Conservation (phyloP, 2,888 invertebrate genomes). For the Spodoptera littoralis region DNA sequence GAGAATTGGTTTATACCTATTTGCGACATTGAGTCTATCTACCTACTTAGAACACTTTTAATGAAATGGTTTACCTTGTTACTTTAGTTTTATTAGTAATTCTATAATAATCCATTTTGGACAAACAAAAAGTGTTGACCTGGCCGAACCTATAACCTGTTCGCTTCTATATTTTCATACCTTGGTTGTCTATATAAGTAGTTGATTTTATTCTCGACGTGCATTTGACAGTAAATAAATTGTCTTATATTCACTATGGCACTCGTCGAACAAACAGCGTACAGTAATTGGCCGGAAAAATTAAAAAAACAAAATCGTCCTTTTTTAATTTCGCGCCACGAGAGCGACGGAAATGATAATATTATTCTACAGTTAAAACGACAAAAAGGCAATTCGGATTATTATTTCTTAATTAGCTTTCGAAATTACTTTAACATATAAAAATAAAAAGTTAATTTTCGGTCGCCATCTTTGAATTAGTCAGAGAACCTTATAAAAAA, state of each 20-base stretch:
- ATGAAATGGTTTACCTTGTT: no score
- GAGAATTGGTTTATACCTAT: no score
- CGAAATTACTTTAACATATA: not conserved
- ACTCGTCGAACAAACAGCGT: constrained; percentile 1
- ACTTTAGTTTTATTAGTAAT: no score
- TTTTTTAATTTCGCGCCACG: not conserved
- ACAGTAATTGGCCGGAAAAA: not conserved
- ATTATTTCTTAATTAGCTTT: constrained; percentile 10
- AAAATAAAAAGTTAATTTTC: constrained; percentile 1
- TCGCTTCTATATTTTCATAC: no score
- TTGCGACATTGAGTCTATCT: no score
- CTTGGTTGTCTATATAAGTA: no score
- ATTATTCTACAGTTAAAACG: constrained; percentile 29
- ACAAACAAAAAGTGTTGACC: no score
- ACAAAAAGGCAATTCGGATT: constrained; percentile 17
- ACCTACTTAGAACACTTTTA: no score
- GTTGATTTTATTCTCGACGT: no score
- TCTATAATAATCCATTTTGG: no score
- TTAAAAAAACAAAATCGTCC: not conserved
- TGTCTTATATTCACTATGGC: not conserved
- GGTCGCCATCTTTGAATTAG: constrained; percentile 24
- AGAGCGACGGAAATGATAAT: constrained; percentile 26
- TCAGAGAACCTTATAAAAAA: constrained; percentile 35
- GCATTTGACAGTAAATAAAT: no score
- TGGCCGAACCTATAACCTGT: no score